These are phyloP conservation scores for Brachypodius melanocephalos DNA, from an alignment of 2,113 vertebrate species.

Conservation along the genomic window DNA sequence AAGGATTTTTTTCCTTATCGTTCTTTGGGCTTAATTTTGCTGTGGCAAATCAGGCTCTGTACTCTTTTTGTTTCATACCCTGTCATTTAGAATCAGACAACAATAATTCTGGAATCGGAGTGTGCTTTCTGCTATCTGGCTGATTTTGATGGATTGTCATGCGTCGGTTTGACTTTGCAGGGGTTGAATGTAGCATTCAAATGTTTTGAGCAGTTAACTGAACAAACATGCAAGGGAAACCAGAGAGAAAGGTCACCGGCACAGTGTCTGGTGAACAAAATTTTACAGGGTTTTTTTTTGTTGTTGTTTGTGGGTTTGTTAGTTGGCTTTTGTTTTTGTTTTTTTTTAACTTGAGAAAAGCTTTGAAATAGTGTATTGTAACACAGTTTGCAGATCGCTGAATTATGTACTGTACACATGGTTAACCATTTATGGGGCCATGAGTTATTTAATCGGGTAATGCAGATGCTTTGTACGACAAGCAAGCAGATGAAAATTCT, in stretches of 20 bases:
- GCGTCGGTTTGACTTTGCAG: slow-evolving; percentile 63
- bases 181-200: slow-evolving; percentile 60
- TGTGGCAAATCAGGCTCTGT: slow-evolving; percentile 26
- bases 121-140: slow-evolving; percentile 62
- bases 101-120: slow-evolving; percentile 53
- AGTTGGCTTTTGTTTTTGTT: background rate
- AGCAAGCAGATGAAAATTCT: slow-evolving; percentile 41
- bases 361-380: slow-evolving; percentile 23
- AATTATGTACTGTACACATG: slow-evolving; percentile 56
- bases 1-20: background rate
- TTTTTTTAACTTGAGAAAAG: background rate
- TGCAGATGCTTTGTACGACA: slow-evolving; percentile 19
- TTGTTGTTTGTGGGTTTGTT: background rate
- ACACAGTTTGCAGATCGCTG: slow-evolving; percentile 12
- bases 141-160: slow-evolving; percentile 74
- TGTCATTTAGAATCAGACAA: slow-evolving; percentile 59
- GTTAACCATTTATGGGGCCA: slow-evolving; percentile 57
- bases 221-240: slow-evolving; percentile 49
- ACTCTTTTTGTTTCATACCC: slow-evolving; percentile 61
- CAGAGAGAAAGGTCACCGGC: slow-evolving; percentile 59
- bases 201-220: slow-evolving; percentile 61
- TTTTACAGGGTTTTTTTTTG: background rate
- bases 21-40: slow-evolving; percentile 50
- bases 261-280: slow-evolving; percentile 27
- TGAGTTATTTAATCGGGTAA: slow-evolving; percentile 57